Conservation (phyloP, 2,113 vertebrate species). For the human region DNA sequence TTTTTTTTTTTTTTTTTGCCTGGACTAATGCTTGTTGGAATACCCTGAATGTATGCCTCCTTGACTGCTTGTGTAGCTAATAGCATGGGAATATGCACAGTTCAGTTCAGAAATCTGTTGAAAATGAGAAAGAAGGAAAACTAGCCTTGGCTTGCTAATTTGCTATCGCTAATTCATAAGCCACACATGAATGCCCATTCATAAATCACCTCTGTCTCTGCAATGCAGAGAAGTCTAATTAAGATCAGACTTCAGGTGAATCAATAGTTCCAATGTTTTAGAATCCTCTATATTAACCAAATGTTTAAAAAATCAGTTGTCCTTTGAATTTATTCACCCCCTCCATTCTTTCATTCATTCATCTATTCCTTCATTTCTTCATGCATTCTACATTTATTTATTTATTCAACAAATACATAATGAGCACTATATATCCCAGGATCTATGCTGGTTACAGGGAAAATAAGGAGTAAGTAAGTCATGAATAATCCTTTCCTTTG, state of each 20-base stretch:
- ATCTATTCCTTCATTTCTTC: neutral
- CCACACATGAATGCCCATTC: neutral
- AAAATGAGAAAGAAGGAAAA: conserved; percentile 7
- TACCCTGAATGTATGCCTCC: neutral
- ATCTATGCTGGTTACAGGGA: neutral
- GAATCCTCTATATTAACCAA: neutral
- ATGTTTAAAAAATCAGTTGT: neutral
- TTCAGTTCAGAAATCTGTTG: neutral
- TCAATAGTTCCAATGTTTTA: neutral
- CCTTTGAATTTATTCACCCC: neutral
- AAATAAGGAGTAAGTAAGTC: neutral
- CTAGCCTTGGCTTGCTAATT: neutral
- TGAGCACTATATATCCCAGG: neutral
- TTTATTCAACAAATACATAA: neutral
- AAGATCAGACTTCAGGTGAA: neutral
- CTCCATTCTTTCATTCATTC: neutral
- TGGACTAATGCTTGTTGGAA: conserved; percentile 12
- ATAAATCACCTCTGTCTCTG: neutral
- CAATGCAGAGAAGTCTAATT: conserved; percentile 26
- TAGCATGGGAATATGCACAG: neutral
- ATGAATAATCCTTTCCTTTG: neutral
- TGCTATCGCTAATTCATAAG: neutral
- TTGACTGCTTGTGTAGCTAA: neutral
- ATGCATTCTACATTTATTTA: neutral
- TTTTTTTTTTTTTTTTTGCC: neutral